Evolutionary conservation across 2,113 vertebrate genomes (phyloP).

Genomic region (Siphamia tubifer): DNA sequence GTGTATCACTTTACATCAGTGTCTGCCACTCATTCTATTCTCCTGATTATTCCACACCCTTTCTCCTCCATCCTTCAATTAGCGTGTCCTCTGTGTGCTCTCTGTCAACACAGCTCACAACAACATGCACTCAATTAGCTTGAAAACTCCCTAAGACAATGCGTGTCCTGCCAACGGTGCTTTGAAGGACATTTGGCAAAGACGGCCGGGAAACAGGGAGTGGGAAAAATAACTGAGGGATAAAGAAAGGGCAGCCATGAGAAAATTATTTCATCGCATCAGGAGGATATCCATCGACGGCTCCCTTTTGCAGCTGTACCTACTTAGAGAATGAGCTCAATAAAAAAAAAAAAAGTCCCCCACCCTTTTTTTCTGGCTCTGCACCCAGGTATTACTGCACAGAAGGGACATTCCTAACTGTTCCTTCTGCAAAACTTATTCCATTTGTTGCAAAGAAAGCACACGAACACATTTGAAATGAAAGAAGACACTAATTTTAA

Average conservation of each 20-base stretch:
- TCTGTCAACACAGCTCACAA: constrained; percentile 13
- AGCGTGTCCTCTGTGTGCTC: constrained; percentile 37
- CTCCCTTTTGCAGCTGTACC: constrained; percentile 51
- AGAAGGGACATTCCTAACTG: constrained; percentile 2
- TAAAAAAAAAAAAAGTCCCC: constrained; percentile 50
- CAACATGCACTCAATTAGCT: constrained; percentile 36
- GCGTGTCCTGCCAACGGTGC: constrained; percentile 35
- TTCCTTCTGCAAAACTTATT: not conserved
- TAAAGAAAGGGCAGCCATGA: constrained; percentile 36
- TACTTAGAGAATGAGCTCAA: constrained; percentile 53
- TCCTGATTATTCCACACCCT: constrained; percentile 41
- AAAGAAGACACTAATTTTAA: not conserved
- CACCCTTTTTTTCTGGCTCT: constrained; percentile 21
- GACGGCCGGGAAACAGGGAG: constrained; percentile 40
- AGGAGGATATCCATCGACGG: constrained; percentile 20
- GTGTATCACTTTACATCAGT: constrained; percentile 45
- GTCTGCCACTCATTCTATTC: constrained; percentile 6
- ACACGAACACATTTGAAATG: not conserved
- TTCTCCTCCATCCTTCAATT: constrained; percentile 17
- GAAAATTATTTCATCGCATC: constrained; percentile 54
- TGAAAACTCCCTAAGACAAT: constrained; percentile 41
- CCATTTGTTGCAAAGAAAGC: not conserved
- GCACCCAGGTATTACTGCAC: constrained; percentile 21
- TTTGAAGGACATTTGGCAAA: constrained; percentile 55
- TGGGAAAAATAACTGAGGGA: constrained; percentile 59